phyloP scores from a whole-genome alignment of 2,113 vertebrate genomes.

The Phalacrocorax pelagicus region DNA sequence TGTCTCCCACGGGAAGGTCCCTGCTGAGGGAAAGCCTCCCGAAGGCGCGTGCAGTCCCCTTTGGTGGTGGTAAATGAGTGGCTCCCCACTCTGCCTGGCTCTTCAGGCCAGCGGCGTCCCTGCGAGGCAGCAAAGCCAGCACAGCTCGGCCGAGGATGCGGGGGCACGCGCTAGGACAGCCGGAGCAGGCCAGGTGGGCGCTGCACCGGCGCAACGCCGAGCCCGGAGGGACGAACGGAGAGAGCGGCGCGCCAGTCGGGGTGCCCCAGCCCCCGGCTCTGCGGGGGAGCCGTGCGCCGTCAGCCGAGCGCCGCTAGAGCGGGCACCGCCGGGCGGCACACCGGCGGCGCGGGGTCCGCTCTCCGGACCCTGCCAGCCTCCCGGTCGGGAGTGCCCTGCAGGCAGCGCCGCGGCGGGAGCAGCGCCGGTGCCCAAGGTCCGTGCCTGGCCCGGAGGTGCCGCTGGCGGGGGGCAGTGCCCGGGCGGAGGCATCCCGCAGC shows the following conservation, averaged over 20 bases:
- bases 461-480: neutral
- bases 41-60: neutral
- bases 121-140: neutral
- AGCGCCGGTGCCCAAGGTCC: neutral
- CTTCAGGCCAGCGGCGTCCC: neutral
- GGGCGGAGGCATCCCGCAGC: neutral
- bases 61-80: neutral
- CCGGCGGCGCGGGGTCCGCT: neutral
- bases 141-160: neutral
- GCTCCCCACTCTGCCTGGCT: neutral
- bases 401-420: neutral
- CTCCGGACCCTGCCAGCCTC: neutral
- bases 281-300: neutral
- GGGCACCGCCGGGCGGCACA: neutral
- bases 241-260: neutral
- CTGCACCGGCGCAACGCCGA: neutral
- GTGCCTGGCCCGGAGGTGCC: neutral
- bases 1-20: neutral
- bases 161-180: neutral
- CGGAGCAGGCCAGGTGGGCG: neutral
- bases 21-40: neutral
- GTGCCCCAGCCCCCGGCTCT: neutral
- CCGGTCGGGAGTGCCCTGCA: neutral
- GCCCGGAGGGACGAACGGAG: neutral
- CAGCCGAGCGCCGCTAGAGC: neutral